Conservation (phyloP, 2,113 vertebrate genomes). For the Campylomormyrus numenius region DNA sequence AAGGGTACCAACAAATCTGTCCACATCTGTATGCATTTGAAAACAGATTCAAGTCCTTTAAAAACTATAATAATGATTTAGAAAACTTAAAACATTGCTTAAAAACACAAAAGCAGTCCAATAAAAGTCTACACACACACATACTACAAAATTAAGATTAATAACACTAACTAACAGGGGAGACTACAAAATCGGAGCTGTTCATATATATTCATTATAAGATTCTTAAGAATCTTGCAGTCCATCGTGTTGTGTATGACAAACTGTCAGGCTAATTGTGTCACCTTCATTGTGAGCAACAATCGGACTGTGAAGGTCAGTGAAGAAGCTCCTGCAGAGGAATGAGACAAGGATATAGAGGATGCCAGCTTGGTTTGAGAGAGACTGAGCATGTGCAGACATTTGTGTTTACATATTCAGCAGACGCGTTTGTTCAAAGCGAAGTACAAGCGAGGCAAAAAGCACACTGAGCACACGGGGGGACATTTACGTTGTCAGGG, state of each 20-base stretch:
- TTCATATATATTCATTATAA: background rate
- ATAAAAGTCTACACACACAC: background rate
- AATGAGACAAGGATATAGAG: background rate
- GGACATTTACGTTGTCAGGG: background rate
- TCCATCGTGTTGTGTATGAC: background rate
- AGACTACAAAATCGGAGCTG: background rate
- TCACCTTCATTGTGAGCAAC: background rate
- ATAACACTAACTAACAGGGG: background rate
- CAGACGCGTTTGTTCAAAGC: background rate
- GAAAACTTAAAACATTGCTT: background rate
- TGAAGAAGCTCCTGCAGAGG: background rate
- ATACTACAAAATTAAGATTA: background rate
- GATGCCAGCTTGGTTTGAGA: background rate
- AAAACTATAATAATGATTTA: background rate
- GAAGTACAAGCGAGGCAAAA: background rate
- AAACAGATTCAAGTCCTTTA: background rate
- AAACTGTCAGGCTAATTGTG: background rate
- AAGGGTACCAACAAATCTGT: too few relatives aligned
- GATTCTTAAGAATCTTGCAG: background rate
- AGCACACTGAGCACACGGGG: background rate
- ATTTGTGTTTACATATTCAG: background rate
- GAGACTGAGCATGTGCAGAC: background rate
- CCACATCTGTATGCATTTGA: background rate
- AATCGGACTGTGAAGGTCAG: background rate
- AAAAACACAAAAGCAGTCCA: background rate